Evolutionary conservation across 2,888 invertebrate species (phyloP), one percentile per base, ranked within the genome.

Genomic region (Cheiracanthium punctorium): DNA sequence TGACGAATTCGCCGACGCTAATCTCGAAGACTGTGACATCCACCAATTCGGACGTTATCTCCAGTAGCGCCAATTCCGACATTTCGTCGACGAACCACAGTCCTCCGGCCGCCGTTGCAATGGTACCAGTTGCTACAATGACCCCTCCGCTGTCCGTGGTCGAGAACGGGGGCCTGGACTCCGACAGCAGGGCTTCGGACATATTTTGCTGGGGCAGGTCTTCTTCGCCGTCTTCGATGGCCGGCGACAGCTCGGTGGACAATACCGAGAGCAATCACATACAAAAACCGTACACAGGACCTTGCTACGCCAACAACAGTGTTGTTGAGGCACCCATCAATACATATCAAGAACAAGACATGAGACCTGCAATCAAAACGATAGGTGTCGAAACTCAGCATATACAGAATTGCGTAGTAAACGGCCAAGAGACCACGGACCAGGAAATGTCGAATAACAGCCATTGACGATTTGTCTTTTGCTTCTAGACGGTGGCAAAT

Each of bases 181-280:
- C 87, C 1, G 87, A 87, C 71, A 87, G 87, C 41, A 75, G 87
- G 65, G 81, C 81, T 52, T 80, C 87, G n/a, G 87, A 87, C 41
- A 81, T 87, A 0, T 87, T 87, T 65, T 87, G 87, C 64, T 87
- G 87, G 87, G 87, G 81, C 0, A 70, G 80, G 37, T 86, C 86
- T 0, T 58, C 74, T 12, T 87, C 87, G 1, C 80, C 86, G 20
- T 80, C 87, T 10, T 81, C 87, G 20, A 71, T 80, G n/a, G 86
- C 80, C 0, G 86, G 80, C n/a, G 87, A 80, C 14, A 87, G 76
- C 37, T 81, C 81, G 1, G 41, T 81, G 14, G 87, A 86, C 52
- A 80, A 79, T 32, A 74, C 80, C 0, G 80, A 80, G 33, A 24
- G 75, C 30, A 80, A 33, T 64, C 84, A 85, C 41, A 48, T 84